Evolutionary conservation across 2,797 vertebrate genomes (phyloP).

Genomic region (Schizopygopsis pylzovi): DNA sequence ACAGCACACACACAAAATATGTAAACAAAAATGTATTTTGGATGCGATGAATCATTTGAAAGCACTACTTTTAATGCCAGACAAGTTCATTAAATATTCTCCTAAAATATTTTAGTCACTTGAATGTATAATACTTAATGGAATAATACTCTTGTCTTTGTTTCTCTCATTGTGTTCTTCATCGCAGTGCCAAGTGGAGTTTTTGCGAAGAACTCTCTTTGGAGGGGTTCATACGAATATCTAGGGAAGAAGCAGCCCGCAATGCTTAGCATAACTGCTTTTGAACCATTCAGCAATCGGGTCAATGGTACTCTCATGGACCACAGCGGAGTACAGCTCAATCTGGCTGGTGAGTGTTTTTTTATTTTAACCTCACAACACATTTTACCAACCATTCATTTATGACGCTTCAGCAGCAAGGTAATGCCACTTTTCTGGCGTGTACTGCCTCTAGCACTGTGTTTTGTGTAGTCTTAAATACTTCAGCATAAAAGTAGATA

Average conservation of each 20-base stretch:
- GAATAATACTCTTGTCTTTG: neutral
- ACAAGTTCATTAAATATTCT: neutral
- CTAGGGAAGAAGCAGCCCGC: constrained; percentile 97
- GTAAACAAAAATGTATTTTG: no score
- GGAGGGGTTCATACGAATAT: constrained; percentile 98
- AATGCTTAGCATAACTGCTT: constrained; percentile 93
- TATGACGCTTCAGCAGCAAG: constrained; percentile 5
- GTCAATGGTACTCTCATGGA: constrained; percentile 97
- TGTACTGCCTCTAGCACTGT: neutral
- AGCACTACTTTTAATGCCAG: neutral
- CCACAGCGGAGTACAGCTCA: constrained; percentile 94
- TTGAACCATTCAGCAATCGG: constrained; percentile 85
- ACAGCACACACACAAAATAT: no score
- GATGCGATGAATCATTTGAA: no score
- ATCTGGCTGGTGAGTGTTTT: constrained; percentile 83
- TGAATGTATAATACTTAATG: neutral
- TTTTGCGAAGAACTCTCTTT: constrained; percentile 96
- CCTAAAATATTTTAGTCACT: neutral
- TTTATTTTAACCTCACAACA: constrained; percentile 32
- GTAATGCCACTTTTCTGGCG: constrained; percentile 9
- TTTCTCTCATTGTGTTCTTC: neutral
- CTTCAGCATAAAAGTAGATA: neutral
- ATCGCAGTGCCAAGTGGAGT: constrained; percentile 89
- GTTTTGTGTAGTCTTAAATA: neutral
- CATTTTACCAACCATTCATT: constrained; percentile 37